A percentile compares a stretch with the other conserved stretches of the same genome.
phyloP scores from a whole-genome alignment of 92 coral and sea anemone genomes.

The Muricea muricata region DNA sequence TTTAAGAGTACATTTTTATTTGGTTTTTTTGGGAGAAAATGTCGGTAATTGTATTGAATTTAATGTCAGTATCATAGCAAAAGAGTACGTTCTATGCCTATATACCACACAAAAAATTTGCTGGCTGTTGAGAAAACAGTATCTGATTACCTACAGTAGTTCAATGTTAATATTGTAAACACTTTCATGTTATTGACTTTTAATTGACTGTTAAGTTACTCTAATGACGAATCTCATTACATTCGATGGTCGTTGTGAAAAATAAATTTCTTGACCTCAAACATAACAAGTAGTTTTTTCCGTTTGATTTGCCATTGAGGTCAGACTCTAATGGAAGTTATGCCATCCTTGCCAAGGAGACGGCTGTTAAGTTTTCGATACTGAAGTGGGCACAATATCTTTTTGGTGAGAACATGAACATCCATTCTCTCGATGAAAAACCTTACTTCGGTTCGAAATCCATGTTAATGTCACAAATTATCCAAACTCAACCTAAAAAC shows the following conservation, averaged over 20 bases:
- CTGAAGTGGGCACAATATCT: slow-evolving; percentile 1
- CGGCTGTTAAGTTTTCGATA: background rate
- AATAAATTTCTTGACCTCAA: background rate
- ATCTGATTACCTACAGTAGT: no score
- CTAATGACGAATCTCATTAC: background rate
- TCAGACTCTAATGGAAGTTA: background rate
- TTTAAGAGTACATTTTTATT: no score
- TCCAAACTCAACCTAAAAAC: background rate
- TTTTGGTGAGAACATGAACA: background rate
- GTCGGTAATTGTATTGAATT: no score
- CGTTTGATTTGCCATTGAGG: background rate
- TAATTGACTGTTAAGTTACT: no score
- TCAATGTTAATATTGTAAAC: no score
- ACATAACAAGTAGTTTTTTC: slow-evolving; percentile 1
- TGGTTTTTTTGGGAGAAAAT: no score
- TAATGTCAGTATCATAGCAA: no score
- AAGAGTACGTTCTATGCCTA: no score
- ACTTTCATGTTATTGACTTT: no score
- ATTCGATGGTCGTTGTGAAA: background rate
- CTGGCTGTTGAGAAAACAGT: no score
- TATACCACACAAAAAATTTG: no score
- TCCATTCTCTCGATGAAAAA: background rate
- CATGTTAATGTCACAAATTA: background rate
- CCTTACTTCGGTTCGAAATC: background rate
- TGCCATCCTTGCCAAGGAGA: background rate